phyloP scores from a whole-genome alignment of 2,888 invertebrate species.

The Abscondita cerata region DNA sequence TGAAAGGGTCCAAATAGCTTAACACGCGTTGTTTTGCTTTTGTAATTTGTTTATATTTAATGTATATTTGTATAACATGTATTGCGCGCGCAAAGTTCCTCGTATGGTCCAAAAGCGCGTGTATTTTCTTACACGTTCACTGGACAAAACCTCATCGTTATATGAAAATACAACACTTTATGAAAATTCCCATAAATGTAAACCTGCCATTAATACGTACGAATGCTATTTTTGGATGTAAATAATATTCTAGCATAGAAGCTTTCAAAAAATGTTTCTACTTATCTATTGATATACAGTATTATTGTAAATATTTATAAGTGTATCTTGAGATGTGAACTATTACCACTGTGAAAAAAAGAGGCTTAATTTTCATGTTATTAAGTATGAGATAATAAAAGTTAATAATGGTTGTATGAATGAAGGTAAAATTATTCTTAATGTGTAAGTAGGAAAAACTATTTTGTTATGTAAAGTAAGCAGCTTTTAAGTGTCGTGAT shows the following conservation, averaged over 20 bases:
- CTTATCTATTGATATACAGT: constrained; percentile 42
- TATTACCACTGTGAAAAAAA: constrained; percentile 23
- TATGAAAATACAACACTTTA: not conserved
- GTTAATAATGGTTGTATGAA: constrained; percentile 10
- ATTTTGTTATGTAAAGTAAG: constrained; percentile 55
- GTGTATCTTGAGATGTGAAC: constrained; percentile 34
- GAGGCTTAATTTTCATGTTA: constrained; percentile 14
- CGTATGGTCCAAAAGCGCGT: not conserved
- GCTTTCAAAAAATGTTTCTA: constrained; percentile 50
- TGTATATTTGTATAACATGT: constrained; percentile 7
- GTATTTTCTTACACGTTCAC: not conserved
- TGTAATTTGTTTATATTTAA: constrained; percentile 7
- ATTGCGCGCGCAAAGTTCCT: not conserved
- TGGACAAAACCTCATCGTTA: not conserved
- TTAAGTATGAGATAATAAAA: constrained; percentile 31
- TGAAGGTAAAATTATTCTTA: constrained; percentile 35
- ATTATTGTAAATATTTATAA: constrained; percentile 35
- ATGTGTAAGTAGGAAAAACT: constrained; percentile 53
- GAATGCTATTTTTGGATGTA: constrained; percentile 52
- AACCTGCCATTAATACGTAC: constrained; percentile 56
- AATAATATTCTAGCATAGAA: constrained; percentile 44
- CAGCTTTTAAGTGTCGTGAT: constrained; percentile 59
- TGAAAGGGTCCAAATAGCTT: constrained; percentile 55
- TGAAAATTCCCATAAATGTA: constrained; percentile 44
- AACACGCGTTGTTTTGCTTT: constrained; percentile 31